phyloP scores from a whole-genome alignment of 1,140 invertebrate genomes.

The Drosophila tropicalis region DNA sequence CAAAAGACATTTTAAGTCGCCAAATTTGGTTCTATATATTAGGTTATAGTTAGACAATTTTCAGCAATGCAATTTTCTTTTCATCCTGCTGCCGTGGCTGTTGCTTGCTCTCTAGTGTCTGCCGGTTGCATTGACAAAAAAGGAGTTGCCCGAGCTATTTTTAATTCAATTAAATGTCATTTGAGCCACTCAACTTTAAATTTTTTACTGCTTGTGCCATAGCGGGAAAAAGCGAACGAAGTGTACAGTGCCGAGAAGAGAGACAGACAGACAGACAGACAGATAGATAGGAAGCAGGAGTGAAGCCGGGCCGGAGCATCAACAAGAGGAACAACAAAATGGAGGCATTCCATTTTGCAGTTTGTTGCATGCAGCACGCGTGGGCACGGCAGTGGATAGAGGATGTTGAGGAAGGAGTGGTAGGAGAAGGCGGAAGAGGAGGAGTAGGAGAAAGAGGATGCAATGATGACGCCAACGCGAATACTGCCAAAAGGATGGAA shows the following conservation, averaged over 20 bases:
- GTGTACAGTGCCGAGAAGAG: background rate
- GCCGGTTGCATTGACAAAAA: background rate
- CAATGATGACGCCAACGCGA: slow-evolving; percentile 58
- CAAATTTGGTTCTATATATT: slow-evolving; percentile 13
- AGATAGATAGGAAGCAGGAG: background rate
- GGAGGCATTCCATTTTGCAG: slow-evolving; percentile 26
- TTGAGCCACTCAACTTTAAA: slow-evolving; percentile 65
- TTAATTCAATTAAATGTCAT: slow-evolving; percentile 68
- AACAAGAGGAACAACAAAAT: slow-evolving; percentile 18
- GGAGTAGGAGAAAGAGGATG: slow-evolving; percentile 21
- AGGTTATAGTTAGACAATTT: slow-evolving; percentile 14
- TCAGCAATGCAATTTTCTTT: slow-evolving; percentile 13
- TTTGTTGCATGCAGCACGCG: slow-evolving; percentile 56
- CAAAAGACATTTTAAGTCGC: slow-evolving; percentile 2
- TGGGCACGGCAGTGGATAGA: slow-evolving; percentile 32
- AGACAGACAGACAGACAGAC: background rate
- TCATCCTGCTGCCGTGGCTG: background rate
- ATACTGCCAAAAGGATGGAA: slow-evolving; percentile 45
- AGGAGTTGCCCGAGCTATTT: slow-evolving; percentile 46
- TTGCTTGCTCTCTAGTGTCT: background rate
- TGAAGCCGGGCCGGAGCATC: background rate
- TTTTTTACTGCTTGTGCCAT: slow-evolving; percentile 58
- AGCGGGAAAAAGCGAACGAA: slow-evolving; percentile 8
- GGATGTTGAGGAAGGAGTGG: slow-evolving; percentile 26
- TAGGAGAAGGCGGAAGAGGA: background rate